A percentile compares a stretch with the other conserved stretches of the same genome.
phyloP scores from a whole-genome alignment of 1,140 invertebrate species.

The Caligus rogercresseyi region DNA sequence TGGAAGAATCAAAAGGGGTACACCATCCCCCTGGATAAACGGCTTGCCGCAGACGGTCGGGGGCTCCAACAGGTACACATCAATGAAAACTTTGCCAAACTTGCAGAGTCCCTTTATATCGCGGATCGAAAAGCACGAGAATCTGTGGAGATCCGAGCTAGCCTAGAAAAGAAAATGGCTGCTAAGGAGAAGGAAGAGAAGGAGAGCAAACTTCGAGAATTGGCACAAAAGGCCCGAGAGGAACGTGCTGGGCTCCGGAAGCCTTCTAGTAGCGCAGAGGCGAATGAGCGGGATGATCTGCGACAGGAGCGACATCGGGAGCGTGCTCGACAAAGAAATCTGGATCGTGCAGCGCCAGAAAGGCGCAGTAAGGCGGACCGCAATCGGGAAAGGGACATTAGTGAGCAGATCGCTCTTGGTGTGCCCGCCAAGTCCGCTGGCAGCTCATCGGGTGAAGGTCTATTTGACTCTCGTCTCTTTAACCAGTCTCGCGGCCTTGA shows the following conservation, averaged over 20 bases:
- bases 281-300: conserved; percentile 65
- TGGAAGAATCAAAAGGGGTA: conserved; percentile 99
- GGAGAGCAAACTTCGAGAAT: conserved; percentile 73
- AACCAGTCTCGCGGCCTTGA: conserved; percentile 91
- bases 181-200: conserved; percentile 98
- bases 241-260: conserved; percentile 66
- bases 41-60: conserved; percentile 89
- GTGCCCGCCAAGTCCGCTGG: conserved; percentile 62
- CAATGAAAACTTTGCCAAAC: conserved; percentile 97
- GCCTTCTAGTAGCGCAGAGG: conserved; percentile 38
- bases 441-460: conserved; percentile 50
- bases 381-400: conserved; percentile 89
- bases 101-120: conserved; percentile 92
- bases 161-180: conserved; percentile 85
- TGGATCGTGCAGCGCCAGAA: conserved; percentile 80
- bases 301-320: conserved; percentile 77
- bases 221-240: conserved; percentile 88
- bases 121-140: conserved; percentile 80
- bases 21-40: conserved; percentile 94
- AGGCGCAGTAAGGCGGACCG: conserved; percentile 72
- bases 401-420: conserved; percentile 93
- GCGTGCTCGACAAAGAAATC: conserved; percentile 72
- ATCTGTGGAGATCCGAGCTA: conserved; percentile 85
- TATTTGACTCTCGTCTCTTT: conserved; percentile 91
- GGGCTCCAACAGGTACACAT: conserved; percentile 93